phyloP scores from a whole-genome alignment of 2,797 vertebrate genomes.

The Trichosurus vulpecula region DNA sequence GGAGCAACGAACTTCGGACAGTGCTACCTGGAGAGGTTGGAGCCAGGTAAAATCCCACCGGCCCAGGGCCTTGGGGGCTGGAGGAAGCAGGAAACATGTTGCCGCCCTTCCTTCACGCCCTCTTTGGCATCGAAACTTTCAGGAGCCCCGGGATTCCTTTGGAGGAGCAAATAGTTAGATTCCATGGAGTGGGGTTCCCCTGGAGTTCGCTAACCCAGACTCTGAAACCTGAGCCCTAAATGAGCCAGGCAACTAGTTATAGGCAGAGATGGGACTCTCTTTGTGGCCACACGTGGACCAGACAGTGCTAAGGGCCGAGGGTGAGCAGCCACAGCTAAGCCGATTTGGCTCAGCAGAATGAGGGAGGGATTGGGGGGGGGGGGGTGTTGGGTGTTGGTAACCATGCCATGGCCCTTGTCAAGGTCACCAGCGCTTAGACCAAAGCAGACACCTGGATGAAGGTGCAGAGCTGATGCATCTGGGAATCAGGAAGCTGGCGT shows the following conservation, averaged over 20 bases:
- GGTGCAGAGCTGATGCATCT: background rate
- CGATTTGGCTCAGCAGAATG: background rate
- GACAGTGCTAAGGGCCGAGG: background rate
- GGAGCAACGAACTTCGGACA: background rate
- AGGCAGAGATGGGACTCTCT: background rate
- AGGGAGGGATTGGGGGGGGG: background rate
- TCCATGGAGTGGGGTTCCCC: background rate
- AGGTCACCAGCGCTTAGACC: background rate
- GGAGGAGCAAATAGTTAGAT: background rate
- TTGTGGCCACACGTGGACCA: background rate
- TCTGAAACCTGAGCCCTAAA: background rate
- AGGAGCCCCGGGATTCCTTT: background rate
- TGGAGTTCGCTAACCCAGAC: background rate
- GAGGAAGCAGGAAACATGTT: background rate
- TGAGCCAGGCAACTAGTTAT: too few relatives aligned
- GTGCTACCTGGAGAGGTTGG: background rate
- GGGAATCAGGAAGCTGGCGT: background rate
- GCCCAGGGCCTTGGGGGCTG: background rate
- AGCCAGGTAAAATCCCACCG: background rate
- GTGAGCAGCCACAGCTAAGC: background rate
- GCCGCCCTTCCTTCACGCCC: background rate
- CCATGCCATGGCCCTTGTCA: background rate
- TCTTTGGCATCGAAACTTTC: background rate
- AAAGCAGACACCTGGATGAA: background rate
- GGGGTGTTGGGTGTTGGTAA: background rate